A percentile compares a stretch with the other conserved stretches of the same genome.
These are phyloP conservation scores for Bergia puertoricense DNA, from an alignment of 92 coral and sea anemone species.

Conservation along the genomic window DNA sequence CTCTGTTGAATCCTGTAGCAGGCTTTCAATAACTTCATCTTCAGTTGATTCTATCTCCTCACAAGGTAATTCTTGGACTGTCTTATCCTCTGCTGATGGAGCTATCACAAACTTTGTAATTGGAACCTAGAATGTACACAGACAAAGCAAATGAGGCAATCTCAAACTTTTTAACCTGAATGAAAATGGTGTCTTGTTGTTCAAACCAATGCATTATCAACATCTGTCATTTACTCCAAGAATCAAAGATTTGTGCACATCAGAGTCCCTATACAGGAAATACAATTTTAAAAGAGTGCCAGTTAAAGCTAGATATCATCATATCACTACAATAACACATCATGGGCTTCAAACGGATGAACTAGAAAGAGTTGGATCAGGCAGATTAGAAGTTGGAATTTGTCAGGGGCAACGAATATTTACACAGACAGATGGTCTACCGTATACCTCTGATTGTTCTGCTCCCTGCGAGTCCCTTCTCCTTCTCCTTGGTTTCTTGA, in stretches of 20 bases:
- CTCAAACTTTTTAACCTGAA: neutral
- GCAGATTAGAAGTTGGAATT: no score
- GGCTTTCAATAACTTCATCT: slow-evolving; percentile 46
- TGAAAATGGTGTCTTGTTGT: neutral
- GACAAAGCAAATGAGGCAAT: neutral
- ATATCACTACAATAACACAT: no score
- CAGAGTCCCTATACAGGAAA: no score
- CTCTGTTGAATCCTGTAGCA: slow-evolving; percentile 39
- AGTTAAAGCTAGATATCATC: no score
- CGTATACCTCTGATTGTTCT: slow-evolving; percentile 45
- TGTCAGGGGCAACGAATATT: no score
- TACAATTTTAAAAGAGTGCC: no score
- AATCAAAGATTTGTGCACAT: no score
- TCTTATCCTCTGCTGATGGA: slow-evolving; percentile 33
- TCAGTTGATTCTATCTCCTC: slow-evolving; percentile 51
- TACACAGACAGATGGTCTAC: no score
- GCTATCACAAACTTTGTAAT: slow-evolving; percentile 76
- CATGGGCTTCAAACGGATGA: no score
- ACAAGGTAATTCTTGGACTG: slow-evolving; percentile 34
- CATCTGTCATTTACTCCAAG: neutral
- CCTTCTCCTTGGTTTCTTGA: slow-evolving; percentile 42
- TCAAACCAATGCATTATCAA: neutral
- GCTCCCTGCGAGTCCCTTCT: slow-evolving; percentile 55
- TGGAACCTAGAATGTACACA: slow-evolving; percentile 48
- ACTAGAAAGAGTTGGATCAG: no score